phyloP scores from a whole-genome alignment of 1,140 invertebrate genomes.

The Drosophila paulistorum region DNA sequence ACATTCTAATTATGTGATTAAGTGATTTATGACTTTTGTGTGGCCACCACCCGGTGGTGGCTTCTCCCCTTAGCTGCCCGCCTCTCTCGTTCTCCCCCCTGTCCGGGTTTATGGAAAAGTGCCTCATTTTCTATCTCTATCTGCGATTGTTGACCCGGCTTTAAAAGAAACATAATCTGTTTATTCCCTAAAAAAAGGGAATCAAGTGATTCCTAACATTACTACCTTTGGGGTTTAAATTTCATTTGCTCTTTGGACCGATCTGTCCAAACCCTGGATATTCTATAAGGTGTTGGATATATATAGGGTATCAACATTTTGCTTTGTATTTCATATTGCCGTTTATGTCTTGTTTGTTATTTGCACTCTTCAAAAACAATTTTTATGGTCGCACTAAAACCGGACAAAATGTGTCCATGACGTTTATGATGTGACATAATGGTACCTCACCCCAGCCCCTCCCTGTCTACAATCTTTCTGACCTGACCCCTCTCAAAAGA shows the following conservation, averaged over 20 bases:
- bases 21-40: slow-evolving; percentile 73
- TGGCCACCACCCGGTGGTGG: slow-evolving; percentile 34
- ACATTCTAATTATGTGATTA: slow-evolving; percentile 81
- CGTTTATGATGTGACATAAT: slow-evolving; percentile 78
- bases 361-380: slow-evolving; percentile 67
- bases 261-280: no score
- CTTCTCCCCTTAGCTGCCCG: neutral
- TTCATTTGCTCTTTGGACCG: no score
- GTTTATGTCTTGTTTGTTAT: slow-evolving; percentile 62
- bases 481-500: slow-evolving; percentile 12
- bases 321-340: slow-evolving; percentile 12
- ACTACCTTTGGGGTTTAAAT: no score
- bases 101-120: slow-evolving; percentile 48
- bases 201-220: neutral
- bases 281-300: neutral
- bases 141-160: slow-evolving; percentile 62
- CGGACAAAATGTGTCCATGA: slow-evolving; percentile 73
- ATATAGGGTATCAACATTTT: neutral
- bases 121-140: slow-evolving; percentile 23
- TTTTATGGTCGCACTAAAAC: slow-evolving; percentile 70
- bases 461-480: slow-evolving; percentile 10
- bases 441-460: slow-evolving; percentile 48
- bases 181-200: no score
- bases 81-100: slow-evolving; percentile 3
- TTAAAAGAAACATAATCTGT: slow-evolving; percentile 35